Conservation (phyloP, 2,113 vertebrate genomes). For the Oryzias celebensis region DNA sequence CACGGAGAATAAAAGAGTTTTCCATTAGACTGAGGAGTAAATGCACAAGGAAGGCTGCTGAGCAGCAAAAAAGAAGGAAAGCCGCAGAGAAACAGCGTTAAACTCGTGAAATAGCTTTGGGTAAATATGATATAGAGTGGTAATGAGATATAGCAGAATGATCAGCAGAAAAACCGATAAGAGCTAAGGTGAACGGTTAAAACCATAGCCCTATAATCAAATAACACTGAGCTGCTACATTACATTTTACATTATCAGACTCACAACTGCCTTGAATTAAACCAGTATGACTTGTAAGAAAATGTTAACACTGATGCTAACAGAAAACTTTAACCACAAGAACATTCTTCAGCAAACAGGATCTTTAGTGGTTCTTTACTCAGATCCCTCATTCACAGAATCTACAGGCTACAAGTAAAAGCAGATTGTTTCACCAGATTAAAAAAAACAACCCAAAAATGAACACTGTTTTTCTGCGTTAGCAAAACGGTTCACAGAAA, state of each 20-base stretch:
- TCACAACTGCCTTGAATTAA: neutral
- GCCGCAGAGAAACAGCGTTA: neutral
- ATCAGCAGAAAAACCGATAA: neutral
- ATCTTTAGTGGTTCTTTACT: no score
- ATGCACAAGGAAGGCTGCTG: conserved; percentile 9
- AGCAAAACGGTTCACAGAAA: no score
- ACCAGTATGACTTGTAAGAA: neutral
- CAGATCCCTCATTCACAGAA: no score
- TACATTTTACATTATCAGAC: neutral
- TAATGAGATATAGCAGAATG: neutral
- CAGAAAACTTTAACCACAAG: no score
- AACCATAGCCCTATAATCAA: neutral
- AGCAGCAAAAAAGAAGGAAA: neutral
- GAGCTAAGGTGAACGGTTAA: neutral
- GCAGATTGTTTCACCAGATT: no score
- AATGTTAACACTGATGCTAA: neutral
- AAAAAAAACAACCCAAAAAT: no score
- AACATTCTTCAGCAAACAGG: no score
- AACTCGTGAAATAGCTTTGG: neutral
- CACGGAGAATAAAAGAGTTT: conserved; percentile 22
- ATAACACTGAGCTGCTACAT: neutral
- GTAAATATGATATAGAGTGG: neutral
- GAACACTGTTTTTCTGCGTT: no score
- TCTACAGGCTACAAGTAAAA: no score
- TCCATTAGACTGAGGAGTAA: conserved; percentile 7